Evolutionary conservation across 2,888 invertebrate species (phyloP).

Genomic region (Sinotaia quadrata): DNA sequence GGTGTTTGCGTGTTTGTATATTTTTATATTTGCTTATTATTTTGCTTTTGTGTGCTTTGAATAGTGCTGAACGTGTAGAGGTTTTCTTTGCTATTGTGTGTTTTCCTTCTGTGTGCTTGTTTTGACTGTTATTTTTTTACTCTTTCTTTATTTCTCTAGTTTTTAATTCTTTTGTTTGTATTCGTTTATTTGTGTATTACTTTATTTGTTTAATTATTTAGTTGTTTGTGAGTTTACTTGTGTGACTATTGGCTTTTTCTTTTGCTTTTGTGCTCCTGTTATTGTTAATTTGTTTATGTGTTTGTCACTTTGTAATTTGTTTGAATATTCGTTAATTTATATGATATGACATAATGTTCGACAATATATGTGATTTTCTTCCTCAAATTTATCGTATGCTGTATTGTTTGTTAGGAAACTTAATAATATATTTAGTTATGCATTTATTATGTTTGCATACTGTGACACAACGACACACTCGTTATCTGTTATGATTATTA

Average conservation of each 20-base stretch:
- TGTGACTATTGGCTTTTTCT: not conserved
- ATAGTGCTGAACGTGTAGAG: not conserved
- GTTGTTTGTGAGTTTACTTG: not conserved
- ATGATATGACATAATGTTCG: too few relatives aligned
- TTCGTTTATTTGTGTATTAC: not conserved
- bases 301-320: too few relatives aligned
- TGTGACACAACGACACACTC: too few relatives aligned
- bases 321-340: too few relatives aligned
- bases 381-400: too few relatives aligned
- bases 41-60: not conserved
- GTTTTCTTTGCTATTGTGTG: not conserved
- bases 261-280: not conserved
- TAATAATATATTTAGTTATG: too few relatives aligned
- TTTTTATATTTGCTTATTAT: not conserved
- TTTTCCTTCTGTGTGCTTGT: not conserved
- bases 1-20: not conserved
- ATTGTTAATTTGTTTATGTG: too few relatives aligned
- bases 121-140: not conserved
- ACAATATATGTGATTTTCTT: too few relatives aligned
- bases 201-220: not conserved
- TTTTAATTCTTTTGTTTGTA: not conserved
- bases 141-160: not conserved
- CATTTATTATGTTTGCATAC: too few relatives aligned
- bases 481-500: too few relatives aligned
- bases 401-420: too few relatives aligned